phyloP scores from a whole-genome alignment of 2,113 vertebrate species.

The Myrmecophaga tridactyla region DNA sequence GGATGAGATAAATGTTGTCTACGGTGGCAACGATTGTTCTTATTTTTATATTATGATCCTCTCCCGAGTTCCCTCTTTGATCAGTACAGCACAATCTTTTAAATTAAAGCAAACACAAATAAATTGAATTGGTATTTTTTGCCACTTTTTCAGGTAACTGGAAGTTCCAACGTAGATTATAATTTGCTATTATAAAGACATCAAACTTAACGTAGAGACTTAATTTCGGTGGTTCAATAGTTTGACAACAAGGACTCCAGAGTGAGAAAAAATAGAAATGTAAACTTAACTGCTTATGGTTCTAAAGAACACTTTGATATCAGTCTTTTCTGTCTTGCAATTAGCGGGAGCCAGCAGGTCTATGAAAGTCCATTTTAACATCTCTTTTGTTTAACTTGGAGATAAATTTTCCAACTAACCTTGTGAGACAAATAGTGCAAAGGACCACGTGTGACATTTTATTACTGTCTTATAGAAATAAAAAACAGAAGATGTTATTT shows the following conservation, averaged over 20 bases:
- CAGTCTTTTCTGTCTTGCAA: not conserved
- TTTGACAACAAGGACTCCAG: not conserved
- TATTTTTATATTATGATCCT: not conserved
- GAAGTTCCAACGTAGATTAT: not conserved
- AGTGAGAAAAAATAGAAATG: not conserved
- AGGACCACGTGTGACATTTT: not conserved
- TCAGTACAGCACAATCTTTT: not conserved
- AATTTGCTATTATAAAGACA: conserved; percentile 32
- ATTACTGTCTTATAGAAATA: conserved; percentile 31
- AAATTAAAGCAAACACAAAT: conserved; percentile 1
- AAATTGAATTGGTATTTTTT: not conserved
- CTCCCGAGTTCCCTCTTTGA: not conserved
- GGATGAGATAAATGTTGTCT: not conserved
- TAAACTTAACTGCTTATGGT: conserved; percentile 5
- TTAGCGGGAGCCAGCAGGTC: not conserved
- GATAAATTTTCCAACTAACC: conserved; percentile 24
- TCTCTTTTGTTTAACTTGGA: not conserved
- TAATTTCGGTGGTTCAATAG: not conserved
- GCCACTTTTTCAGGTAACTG: not conserved
- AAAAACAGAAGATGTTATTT: conserved; percentile 17
- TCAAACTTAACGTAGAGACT: not conserved
- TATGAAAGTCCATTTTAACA: not conserved
- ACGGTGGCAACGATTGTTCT: not conserved
- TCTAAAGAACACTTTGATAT: not conserved
- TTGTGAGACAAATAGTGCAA: conserved; percentile 38